Evolutionary conservation across 2,113 vertebrate genomes (phyloP).

Genomic region (Oryzias melastigma): DNA sequence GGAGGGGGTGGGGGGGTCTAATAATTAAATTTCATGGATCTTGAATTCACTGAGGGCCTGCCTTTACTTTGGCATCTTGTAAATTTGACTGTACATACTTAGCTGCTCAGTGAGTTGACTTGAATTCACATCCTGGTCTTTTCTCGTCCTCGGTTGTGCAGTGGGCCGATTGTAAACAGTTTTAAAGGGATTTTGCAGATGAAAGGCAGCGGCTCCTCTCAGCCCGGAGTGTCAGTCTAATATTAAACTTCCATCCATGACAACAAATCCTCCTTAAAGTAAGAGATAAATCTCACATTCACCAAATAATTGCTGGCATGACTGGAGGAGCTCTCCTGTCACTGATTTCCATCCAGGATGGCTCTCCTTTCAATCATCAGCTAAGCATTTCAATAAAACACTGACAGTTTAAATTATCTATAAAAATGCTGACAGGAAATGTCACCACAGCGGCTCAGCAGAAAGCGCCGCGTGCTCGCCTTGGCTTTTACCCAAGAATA

Average conservation of each 20-base stretch:
- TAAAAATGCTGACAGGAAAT: slow-evolving; percentile 2
- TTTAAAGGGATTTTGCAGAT: slow-evolving; percentile 23
- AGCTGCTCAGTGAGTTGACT: slow-evolving; percentile 8
- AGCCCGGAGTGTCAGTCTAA: slow-evolving; percentile 15
- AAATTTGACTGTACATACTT: slow-evolving; percentile 44
- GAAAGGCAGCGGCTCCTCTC: slow-evolving; percentile 24
- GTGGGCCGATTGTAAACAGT: slow-evolving; percentile 21
- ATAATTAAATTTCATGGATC: slow-evolving; percentile 64
- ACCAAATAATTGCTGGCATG: slow-evolving; percentile 23
- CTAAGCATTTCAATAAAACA: slow-evolving; percentile 11
- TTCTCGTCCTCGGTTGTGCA: slow-evolving; percentile 17
- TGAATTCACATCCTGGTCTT: not conserved
- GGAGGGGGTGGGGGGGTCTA: slow-evolving; percentile 34
- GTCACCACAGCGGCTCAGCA: not conserved
- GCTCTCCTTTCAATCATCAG: not conserved
- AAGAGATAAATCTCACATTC: slow-evolving; percentile 3
- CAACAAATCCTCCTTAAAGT: slow-evolving; percentile 13
- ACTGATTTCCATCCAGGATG: slow-evolving; percentile 5
- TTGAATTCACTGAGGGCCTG: slow-evolving; percentile 10
- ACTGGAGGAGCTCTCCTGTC: slow-evolving; percentile 3
- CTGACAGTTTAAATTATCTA: not conserved
- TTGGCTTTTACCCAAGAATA: not conserved
- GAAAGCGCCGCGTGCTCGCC: not conserved
- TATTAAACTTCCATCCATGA: slow-evolving; percentile 25
- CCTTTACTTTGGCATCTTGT: slow-evolving; percentile 37